phyloP scores from a whole-genome alignment of 2,113 vertebrate species.

The Oreochromis niloticus region DNA sequence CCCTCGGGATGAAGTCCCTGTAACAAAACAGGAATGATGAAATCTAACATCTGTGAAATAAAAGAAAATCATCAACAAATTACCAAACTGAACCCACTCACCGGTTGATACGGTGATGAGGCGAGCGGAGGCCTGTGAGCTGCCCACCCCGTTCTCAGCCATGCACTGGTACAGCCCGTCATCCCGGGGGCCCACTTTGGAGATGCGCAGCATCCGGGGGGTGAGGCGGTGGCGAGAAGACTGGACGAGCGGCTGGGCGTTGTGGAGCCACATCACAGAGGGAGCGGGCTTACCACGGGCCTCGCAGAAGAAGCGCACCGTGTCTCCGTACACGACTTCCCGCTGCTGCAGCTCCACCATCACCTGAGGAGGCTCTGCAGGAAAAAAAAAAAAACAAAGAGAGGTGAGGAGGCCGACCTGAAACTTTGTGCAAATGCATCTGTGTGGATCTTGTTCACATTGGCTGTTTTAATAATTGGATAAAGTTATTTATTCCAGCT shows the following conservation, averaged over 20 bases:
- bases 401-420: neutral
- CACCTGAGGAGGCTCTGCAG: slow-evolving; percentile 89
- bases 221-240: slow-evolving; percentile 80
- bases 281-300: slow-evolving; percentile 86
- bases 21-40: neutral
- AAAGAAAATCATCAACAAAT: neutral
- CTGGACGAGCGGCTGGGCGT: slow-evolving; percentile 76
- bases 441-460: neutral
- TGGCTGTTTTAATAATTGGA: neutral
- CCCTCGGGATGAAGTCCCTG: slow-evolving; percentile 52
- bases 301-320: slow-evolving; percentile 86
- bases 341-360: slow-evolving; percentile 86
- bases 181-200: slow-evolving; percentile 83
- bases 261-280: slow-evolving; percentile 87
- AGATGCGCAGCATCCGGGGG: slow-evolving; percentile 69
- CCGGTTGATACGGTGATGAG: slow-evolving; percentile 79
- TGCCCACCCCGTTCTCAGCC: slow-evolving; percentile 92
- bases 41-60: neutral
- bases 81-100: slow-evolving; percentile 29
- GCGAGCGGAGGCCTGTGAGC: slow-evolving; percentile 85
- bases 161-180: slow-evolving; percentile 96
- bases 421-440: neutral
- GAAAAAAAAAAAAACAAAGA: neutral
- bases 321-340: slow-evolving; percentile 82
- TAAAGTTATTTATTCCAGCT: neutral